Evolutionary conservation across 2,113 vertebrate species (phyloP).

Genomic region (Trematocara nigrifrons): DNA sequence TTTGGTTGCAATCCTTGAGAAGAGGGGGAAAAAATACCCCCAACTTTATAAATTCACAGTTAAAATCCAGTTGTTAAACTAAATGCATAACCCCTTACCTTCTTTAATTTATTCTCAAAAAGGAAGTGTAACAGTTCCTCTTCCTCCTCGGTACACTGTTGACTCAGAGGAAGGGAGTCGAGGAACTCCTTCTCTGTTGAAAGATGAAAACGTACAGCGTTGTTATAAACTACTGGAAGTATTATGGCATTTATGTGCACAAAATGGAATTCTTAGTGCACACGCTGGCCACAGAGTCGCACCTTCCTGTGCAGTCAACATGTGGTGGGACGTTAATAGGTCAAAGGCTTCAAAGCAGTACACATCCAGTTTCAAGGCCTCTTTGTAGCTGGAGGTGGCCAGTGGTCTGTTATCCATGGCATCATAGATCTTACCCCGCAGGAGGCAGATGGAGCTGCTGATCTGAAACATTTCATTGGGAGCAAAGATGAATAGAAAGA

Average conservation of each 20-base stretch:
- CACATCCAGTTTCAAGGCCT: conserved; percentile 97
- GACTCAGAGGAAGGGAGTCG: conserved; percentile 89
- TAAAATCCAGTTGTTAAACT: background rate
- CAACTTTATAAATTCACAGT: background rate
- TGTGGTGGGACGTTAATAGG: conserved; percentile 96
- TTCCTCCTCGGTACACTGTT: conserved; percentile 90
- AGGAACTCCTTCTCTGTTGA: conserved; percentile 92
- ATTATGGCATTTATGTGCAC: background rate
- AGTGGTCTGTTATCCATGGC: conserved; percentile 93
- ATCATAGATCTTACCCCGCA: conserved; percentile 97
- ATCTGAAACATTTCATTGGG: conserved; percentile 76
- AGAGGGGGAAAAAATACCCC: background rate
- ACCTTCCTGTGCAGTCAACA: conserved; percentile 99
- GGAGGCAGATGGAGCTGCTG: conserved; percentile 94
- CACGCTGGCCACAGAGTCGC: background rate
- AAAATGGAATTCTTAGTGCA: background rate
- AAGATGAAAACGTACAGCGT: background rate
- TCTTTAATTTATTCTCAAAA: conserved; percentile 98
- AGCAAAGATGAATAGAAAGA: background rate
- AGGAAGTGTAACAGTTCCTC: conserved; percentile 91
- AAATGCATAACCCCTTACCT: conserved; percentile 64
- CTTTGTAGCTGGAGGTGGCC: conserved; percentile 96
- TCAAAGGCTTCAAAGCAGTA: conserved; percentile 99
- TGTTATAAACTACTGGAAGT: background rate
- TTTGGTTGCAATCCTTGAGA: background rate